These are phyloP conservation scores for Chitala chitala DNA, from an alignment of 2,113 vertebrate genomes.

Conservation along the genomic window DNA sequence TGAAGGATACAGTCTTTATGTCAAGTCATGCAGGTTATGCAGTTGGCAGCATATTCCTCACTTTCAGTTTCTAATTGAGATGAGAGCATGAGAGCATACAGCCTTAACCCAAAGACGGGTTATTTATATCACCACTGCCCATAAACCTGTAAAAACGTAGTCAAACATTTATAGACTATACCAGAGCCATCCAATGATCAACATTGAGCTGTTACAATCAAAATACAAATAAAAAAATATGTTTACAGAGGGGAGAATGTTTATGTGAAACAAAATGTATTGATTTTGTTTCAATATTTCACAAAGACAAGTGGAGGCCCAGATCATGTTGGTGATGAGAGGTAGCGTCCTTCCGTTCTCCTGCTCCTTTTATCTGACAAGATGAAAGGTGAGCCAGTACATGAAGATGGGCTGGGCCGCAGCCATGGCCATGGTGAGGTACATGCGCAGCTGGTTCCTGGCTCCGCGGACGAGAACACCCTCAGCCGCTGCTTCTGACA, in stretches of 20 bases:
- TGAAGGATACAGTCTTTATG: background rate
- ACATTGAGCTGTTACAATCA: background rate
- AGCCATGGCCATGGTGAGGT: conserved; percentile 84
- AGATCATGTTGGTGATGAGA: background rate
- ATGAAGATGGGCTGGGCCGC: conserved; percentile 81
- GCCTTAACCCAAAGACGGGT: background rate
- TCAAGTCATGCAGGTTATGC: background rate
- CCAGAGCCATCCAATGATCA: background rate
- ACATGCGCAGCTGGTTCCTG: conserved; percentile 86
- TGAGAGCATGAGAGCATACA: background rate
- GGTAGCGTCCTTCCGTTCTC: conserved; percentile 5
- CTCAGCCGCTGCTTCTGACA: conserved; percentile 76
- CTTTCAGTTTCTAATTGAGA: background rate
- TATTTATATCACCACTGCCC: background rate
- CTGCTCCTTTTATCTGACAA: conserved; percentile 66
- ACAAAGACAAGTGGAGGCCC: background rate
- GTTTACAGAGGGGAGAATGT: background rate
- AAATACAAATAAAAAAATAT: too few species aligned
- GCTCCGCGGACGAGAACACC: conserved; percentile 71
- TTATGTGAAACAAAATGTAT: background rate
- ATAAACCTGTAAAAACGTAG: background rate
- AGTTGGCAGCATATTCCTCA: background rate
- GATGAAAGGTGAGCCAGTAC: conserved; percentile 92
- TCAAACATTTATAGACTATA: background rate
- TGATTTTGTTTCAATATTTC: conserved; percentile 6